Conservation (phyloP, 2,797 vertebrate genomes). For the Danionella dracula region DNA sequence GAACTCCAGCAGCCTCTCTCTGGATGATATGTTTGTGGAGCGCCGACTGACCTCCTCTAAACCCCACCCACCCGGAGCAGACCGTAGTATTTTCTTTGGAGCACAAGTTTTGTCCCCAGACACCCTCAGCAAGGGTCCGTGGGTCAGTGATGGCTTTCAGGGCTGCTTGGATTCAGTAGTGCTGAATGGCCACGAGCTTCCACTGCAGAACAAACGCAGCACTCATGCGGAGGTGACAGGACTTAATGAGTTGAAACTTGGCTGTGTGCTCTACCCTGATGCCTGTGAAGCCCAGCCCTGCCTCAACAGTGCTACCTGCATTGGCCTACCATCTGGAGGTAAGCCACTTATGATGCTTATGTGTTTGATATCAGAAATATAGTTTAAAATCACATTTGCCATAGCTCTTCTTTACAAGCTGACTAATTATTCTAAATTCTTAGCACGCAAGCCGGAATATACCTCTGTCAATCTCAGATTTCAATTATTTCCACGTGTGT, state of each 20-base stretch:
- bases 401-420: too few relatives aligned
- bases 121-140: slow-evolving; percentile 73
- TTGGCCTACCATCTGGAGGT: slow-evolving; percentile 85
- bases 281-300: slow-evolving; percentile 85
- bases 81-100: slow-evolving; percentile 86
- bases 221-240: slow-evolving; percentile 89
- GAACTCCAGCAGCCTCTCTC: slow-evolving; percentile 88
- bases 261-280: slow-evolving; percentile 89
- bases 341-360: slow-evolving; percentile 44
- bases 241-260: slow-evolving; percentile 88
- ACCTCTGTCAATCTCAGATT: too few relatives aligned
- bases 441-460: too few relatives aligned
- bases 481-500: too few relatives aligned
- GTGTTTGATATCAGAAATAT: too few relatives aligned
- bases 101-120: slow-evolving; percentile 76
- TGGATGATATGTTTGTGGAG: slow-evolving; percentile 92
- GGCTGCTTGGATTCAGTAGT: slow-evolving; percentile 91
- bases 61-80: slow-evolving; percentile 71
- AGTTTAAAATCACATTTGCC: too few relatives aligned
- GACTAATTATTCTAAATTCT: too few relatives aligned
- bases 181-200: slow-evolving; percentile 86
- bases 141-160: slow-evolving; percentile 85
- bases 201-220: slow-evolving; percentile 90
- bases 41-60: slow-evolving; percentile 76
- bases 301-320: slow-evolving; percentile 85